Percentiles rank a stretch among this genome's conserved stretches.
Evolutionary conservation across 1,140 invertebrate species (phyloP).

Genomic region (Saxidomus purpurata): DNA sequence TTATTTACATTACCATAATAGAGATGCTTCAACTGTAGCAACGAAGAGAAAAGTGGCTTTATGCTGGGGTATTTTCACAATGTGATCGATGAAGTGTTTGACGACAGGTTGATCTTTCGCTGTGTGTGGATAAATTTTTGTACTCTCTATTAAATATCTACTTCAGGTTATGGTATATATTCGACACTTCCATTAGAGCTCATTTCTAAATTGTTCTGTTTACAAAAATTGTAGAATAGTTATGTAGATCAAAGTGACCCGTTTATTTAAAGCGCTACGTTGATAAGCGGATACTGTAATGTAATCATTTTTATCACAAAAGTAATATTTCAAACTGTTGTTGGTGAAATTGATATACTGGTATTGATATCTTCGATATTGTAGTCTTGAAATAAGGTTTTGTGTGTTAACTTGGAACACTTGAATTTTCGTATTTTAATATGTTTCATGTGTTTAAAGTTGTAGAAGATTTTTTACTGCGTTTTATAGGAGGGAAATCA

Average conservation of each 20-base stretch:
- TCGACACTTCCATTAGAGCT: neutral
- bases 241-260: neutral
- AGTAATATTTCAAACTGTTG: no score
- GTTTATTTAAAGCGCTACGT: neutral
- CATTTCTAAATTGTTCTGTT: neutral
- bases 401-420: no score
- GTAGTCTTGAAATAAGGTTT: no score
- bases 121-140: neutral
- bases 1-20: neutral
- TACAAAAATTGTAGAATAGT: neutral
- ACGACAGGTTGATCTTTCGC: neutral
- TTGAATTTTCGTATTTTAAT: no score
- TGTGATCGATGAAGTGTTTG: neutral
- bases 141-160: neutral
- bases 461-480: no score
- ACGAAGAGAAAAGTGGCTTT: slow-evolving; percentile 19
- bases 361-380: no score
- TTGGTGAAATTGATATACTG: no score
- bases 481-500: no score
- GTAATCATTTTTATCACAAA: no score
- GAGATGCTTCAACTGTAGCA: slow-evolving; percentile 23
- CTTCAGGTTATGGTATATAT: neutral
- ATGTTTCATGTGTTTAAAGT: no score
- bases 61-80: neutral
- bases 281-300: neutral